Conservation (phyloP, 2,888 invertebrate species). For the Leucophenga maculata region DNA sequence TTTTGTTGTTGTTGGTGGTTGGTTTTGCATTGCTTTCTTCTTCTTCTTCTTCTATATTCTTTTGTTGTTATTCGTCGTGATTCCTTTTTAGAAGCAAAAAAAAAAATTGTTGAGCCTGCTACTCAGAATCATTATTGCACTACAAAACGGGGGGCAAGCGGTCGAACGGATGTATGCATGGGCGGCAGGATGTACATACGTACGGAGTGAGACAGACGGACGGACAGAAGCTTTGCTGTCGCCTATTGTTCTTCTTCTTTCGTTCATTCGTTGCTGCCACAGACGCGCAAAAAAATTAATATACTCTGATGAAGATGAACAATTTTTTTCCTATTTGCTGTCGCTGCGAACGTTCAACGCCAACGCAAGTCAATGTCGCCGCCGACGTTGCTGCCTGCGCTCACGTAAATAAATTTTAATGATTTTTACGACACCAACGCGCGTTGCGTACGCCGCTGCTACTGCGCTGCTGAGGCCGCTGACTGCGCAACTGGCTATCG, state of each 20-base stretch:
- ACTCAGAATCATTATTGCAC: not conserved
- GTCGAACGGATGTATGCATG: not conserved
- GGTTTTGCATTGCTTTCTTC: slow-evolving; percentile 29
- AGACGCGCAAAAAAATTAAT: not conserved
- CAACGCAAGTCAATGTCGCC: slow-evolving; percentile 41
- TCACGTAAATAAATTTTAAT: slow-evolving; percentile 52
- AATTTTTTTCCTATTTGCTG: slow-evolving; percentile 44
- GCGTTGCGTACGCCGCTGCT: not conserved
- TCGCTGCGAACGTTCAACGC: slow-evolving; percentile 34
- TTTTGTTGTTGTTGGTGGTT: slow-evolving; percentile 34
- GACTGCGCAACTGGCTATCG: slow-evolving; percentile 8
- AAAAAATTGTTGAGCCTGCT: slow-evolving; percentile 58
- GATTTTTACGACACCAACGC: slow-evolving; percentile 49
- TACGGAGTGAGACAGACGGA: slow-evolving; percentile 29
- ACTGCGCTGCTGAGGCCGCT: slow-evolving; percentile 49
- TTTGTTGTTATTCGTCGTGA: slow-evolving; percentile 45
- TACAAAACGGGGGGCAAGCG: too few relatives aligned
- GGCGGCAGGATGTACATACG: slow-evolving; percentile 2
- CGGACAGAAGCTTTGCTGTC: slow-evolving; percentile 34
- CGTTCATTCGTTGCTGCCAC: too few relatives aligned
- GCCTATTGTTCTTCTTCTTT: slow-evolving; percentile 38
- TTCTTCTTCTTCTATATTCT: slow-evolving; percentile 10
- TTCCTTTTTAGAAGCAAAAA: slow-evolving; percentile 52
- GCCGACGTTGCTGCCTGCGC: slow-evolving; percentile 42
- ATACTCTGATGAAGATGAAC: not conserved